These are phyloP conservation scores for Zapornia atra DNA, from an alignment of 2,113 vertebrate species.

Conservation along the genomic window DNA sequence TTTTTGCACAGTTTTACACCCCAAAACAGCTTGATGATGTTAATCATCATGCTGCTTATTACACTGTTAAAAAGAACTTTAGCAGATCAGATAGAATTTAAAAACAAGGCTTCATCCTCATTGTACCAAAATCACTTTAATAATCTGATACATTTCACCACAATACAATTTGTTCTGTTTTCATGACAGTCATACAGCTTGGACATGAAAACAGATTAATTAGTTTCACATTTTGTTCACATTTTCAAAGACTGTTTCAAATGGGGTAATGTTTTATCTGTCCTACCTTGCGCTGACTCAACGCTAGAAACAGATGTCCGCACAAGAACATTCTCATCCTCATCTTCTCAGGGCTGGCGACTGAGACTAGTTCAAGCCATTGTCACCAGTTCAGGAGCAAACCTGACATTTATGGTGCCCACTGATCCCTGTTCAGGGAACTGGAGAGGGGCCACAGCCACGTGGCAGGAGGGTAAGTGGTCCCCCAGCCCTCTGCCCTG, in stretches of 20 bases:
- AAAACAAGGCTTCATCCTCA: constrained; percentile 26
- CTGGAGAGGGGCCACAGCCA: neutral
- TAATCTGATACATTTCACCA: constrained; percentile 44
- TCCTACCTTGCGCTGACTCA: constrained; percentile 56
- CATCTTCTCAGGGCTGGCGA: neutral
- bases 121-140: constrained; percentile 48
- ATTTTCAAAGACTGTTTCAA: constrained; percentile 43
- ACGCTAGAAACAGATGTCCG: constrained; percentile 28
- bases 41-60: constrained; percentile 30
- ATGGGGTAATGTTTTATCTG: constrained; percentile 18
- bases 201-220: constrained; percentile 57
- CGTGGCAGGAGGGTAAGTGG: fast-evolving
- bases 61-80: neutral
- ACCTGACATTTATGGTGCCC: neutral
- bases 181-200: constrained; percentile 50
- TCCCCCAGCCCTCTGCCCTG: neutral
- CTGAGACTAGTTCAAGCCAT: neutral
- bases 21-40: constrained; percentile 19
- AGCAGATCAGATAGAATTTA: neutral
- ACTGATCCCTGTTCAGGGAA: neutral
- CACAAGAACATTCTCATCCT: neutral
- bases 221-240: constrained; percentile 61
- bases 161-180: constrained; percentile 62
- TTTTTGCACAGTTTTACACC: neutral
- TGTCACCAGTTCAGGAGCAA: neutral